These are phyloP conservation scores for Drosophila nigricruria DNA, from an alignment of 2,888 invertebrate genomes.

Conservation along the genomic window DNA sequence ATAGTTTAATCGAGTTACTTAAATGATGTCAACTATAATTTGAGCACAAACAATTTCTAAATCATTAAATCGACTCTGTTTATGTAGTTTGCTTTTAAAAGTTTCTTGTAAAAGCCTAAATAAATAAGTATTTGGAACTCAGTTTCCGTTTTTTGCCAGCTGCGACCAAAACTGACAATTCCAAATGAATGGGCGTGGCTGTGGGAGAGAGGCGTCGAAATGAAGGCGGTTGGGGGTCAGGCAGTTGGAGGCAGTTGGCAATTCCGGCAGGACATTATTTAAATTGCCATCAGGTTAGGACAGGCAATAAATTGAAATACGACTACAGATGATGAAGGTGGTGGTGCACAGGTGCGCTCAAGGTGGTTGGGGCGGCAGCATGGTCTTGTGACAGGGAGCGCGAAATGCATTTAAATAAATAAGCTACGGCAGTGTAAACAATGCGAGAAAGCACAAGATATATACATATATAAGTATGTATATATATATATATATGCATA, in stretches of 20 bases:
- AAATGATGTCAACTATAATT: neutral
- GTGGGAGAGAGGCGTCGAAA: neutral
- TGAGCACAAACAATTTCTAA: neutral
- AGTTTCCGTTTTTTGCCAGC: slow-evolving; percentile 28
- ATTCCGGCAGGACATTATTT: slow-evolving; percentile 62
- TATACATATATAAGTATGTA: neutral
- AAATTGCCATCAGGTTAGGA: slow-evolving; percentile 71
- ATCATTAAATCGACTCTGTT: neutral
- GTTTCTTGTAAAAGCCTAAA: slow-evolving; percentile 24
- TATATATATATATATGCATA: slow-evolving; percentile 1
- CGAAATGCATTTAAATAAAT: slow-evolving; percentile 63
- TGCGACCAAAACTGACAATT: slow-evolving; percentile 49
- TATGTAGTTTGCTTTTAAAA: slow-evolving; percentile 18
- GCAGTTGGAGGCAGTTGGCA: slow-evolving; percentile 6
- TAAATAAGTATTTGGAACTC: slow-evolving; percentile 42
- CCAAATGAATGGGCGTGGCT: slow-evolving; percentile 15
- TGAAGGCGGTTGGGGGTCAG: neutral
- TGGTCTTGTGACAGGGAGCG: slow-evolving; percentile 30
- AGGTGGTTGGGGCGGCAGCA: too few species aligned
- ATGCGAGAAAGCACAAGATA: slow-evolving; percentile 22
- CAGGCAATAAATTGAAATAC: slow-evolving; percentile 68
- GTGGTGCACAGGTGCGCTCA: slow-evolving; percentile 13
- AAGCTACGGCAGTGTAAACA: slow-evolving; percentile 49
- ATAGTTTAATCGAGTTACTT: too few species aligned
- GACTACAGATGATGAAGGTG: slow-evolving; percentile 35